Evolutionary conservation across 2,113 vertebrate species (phyloP).

Genomic region (Coryphaenoides rupestris): DNA sequence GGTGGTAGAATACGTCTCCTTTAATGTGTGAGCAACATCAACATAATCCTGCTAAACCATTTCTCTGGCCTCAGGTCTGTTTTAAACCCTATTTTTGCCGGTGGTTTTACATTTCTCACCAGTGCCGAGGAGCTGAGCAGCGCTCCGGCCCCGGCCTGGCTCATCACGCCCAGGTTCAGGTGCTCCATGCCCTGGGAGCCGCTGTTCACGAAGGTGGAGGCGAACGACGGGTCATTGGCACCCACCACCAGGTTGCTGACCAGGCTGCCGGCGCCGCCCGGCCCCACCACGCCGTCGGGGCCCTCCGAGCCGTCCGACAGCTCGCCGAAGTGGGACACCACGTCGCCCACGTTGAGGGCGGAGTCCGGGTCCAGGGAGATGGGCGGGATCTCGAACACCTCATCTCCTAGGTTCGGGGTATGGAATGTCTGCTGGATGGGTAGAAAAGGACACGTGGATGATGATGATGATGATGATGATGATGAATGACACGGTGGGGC

Average conservation of each 20-base stretch:
- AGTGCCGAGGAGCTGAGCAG: conserved; percentile 68
- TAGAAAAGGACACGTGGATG: background rate
- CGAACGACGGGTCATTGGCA: conserved; percentile 74
- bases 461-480: too few relatives aligned
- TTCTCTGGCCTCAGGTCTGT: too few relatives aligned
- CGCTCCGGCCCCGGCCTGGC: conserved; percentile 75
- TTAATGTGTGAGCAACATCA: too few relatives aligned
- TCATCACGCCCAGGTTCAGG: conserved; percentile 79
- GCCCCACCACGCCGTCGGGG: conserved; percentile 47
- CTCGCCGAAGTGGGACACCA: conserved; percentile 82
- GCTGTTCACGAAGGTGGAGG: conserved; percentile 73
- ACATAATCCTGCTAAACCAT: background rate
- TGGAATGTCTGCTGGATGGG: conserved; percentile 80
- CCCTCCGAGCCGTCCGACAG: conserved; percentile 73
- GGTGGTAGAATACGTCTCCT: too few relatives aligned
- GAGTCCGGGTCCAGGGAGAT: conserved; percentile 86
- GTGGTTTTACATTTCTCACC: conserved; percentile 36
- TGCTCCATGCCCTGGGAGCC: conserved; percentile 75
- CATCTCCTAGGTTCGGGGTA: conserved; percentile 87
- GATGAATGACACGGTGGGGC: too few relatives aligned
- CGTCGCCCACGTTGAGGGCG: conserved; percentile 78
- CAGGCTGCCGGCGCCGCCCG: conserved; percentile 65
- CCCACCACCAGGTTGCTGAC: conserved; percentile 79
- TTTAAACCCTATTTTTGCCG: background rate
- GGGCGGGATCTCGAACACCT: conserved; percentile 90